These are phyloP conservation scores for Drosophila kohkoa DNA, from an alignment of 1,140 invertebrate genomes.

Conservation along the genomic window DNA sequence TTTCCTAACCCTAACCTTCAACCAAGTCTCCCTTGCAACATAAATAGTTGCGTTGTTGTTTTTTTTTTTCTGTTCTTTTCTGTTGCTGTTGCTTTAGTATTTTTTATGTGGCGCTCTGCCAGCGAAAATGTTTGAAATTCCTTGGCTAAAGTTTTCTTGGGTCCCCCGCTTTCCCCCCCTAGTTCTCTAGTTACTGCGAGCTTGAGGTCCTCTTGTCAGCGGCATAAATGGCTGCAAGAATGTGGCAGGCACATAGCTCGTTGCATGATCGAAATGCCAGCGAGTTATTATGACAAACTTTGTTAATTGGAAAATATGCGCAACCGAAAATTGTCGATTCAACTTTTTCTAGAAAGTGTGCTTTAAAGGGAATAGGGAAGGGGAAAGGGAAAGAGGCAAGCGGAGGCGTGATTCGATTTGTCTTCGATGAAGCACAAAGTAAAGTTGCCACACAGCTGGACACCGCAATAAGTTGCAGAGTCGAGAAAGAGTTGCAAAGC, in stretches of 20 bases:
- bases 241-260: conserved; percentile 62
- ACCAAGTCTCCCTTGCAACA: conserved; percentile 58
- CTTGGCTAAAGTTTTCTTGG: conserved; percentile 47
- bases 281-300: conserved; percentile 81
- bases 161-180: not conserved
- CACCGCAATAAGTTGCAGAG: not conserved
- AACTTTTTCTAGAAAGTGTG: not conserved
- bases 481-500: not conserved
- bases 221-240: conserved; percentile 71
- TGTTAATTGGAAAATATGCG: conserved; percentile 82
- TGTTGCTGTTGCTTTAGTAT: conserved; percentile 3
- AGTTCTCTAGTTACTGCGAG: not conserved
- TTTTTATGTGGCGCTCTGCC: conserved; percentile 43
- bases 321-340: conserved; percentile 49
- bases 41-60: conserved; percentile 75
- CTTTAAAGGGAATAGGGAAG: no score
- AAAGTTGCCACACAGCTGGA: not conserved
- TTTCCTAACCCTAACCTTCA: conserved; percentile 33
- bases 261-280: conserved; percentile 74
- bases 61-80: not conserved
- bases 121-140: conserved; percentile 76
- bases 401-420: not conserved
- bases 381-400: not conserved
- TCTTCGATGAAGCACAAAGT: not conserved
- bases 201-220: conserved; percentile 44